Evolutionary conservation across 1,140 invertebrate genomes (phyloP).

Genomic region (Rhagoletis pomonella): DNA sequence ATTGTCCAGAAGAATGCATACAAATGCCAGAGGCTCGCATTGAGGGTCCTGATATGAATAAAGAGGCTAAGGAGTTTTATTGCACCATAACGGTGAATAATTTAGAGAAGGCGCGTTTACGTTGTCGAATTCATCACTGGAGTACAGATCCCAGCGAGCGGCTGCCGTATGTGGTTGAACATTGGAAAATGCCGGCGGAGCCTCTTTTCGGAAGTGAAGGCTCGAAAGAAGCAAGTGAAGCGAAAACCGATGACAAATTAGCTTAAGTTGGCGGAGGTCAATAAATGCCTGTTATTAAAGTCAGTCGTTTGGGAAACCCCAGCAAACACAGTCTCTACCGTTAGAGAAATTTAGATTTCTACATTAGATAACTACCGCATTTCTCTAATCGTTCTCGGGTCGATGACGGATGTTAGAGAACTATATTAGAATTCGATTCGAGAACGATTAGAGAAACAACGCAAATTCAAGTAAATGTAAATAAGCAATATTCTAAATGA

Average conservation of each 20-base stretch:
- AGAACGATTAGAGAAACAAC: too few relatives aligned
- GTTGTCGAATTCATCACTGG: conserved; percentile 83
- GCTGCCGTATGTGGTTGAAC: conserved; percentile 76
- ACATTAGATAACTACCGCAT: too few relatives aligned
- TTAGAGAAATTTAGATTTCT: too few relatives aligned
- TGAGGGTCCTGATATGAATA: conserved; percentile 83
- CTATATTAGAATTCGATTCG: too few relatives aligned
- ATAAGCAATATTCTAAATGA: too few relatives aligned
- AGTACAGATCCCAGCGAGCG: conserved; percentile 77
- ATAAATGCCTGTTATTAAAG: neutral
- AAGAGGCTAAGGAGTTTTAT: conserved; percentile 88
- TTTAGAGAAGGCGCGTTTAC: conserved; percentile 80
- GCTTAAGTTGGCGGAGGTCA: neutral
- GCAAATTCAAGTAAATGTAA: too few relatives aligned
- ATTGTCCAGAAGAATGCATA: conserved; percentile 83
- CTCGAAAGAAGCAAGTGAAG: neutral
- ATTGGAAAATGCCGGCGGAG: conserved; percentile 77
- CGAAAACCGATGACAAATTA: neutral
- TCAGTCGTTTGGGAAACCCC: too few relatives aligned
- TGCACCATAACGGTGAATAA: conserved; percentile 87
- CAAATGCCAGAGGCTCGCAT: conserved; percentile 84
- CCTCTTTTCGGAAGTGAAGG: conserved; percentile 70
- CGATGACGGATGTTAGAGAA: too few relatives aligned
- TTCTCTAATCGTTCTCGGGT: too few relatives aligned
- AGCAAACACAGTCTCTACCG: too few relatives aligned